Conservation (phyloP, 2,888 invertebrate genomes). For the Cheilosia pagana region DNA sequence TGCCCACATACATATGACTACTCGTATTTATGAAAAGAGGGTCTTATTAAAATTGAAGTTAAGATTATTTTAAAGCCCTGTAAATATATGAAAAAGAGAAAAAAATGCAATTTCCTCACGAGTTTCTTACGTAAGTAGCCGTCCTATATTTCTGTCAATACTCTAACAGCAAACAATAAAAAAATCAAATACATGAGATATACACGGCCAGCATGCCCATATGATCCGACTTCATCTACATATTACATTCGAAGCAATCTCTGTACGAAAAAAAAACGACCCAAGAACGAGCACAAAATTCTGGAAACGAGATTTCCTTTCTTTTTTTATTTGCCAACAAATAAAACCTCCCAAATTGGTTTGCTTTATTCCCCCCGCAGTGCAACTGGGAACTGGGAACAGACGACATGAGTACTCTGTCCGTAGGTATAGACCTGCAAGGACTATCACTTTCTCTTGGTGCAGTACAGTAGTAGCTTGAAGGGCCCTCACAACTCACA, state of each 20-base stretch:
- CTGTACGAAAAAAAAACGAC: not conserved
- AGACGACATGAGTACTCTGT: not conserved
- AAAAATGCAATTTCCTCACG: too few relatives aligned
- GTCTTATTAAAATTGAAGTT: too few relatives aligned
- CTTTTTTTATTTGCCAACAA: slow-evolving; percentile 1
- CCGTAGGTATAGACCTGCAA: not conserved
- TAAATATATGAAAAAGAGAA: too few relatives aligned
- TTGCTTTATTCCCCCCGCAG: slow-evolving; percentile 9
- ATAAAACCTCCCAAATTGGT: slow-evolving; percentile 34
- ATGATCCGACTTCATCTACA: not conserved
- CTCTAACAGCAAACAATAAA: not conserved
- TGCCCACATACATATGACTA: too few relatives aligned
- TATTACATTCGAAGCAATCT: slow-evolving; percentile 1
- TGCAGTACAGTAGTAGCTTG: not conserved
- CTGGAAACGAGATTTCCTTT: not conserved
- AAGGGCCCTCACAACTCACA: not conserved
- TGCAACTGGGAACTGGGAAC: not conserved
- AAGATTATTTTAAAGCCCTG: too few relatives aligned
- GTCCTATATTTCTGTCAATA: too few relatives aligned
- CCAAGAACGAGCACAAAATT: not conserved
- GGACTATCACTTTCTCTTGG: not conserved
- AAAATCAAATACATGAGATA: not conserved
- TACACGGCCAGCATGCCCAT: not conserved
- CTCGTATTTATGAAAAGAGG: too few relatives aligned
- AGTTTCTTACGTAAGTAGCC: too few relatives aligned